Evolutionary conservation across 2,888 invertebrate genomes (phyloP).

Genomic region (Sepioteuthis lessoniana): DNA sequence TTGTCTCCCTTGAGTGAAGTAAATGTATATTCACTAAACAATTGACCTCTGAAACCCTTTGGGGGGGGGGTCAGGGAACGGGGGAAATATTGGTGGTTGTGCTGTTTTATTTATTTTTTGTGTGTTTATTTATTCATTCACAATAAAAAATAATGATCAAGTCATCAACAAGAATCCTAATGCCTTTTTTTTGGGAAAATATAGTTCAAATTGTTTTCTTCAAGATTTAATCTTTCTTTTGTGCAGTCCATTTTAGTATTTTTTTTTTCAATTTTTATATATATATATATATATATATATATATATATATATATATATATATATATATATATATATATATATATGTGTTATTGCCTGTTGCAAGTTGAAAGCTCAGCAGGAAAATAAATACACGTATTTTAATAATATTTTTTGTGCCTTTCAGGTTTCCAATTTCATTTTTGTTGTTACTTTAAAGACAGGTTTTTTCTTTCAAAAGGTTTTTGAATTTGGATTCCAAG

Average conservation of each 20-base stretch:
- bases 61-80: not conserved
- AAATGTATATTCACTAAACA: not conserved
- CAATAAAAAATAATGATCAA: conserved; percentile 33
- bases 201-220: not conserved
- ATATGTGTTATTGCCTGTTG: not conserved
- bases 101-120: not conserved
- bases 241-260: not conserved
- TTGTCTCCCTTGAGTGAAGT: not conserved
- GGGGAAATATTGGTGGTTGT: not conserved
- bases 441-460: not conserved
- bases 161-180: not conserved
- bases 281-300: no score
- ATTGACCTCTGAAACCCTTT: not conserved
- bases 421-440: not conserved
- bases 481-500: not conserved
- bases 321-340: no score
- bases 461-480: not conserved
- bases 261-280: not conserved
- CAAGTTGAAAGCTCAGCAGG: not conserved
- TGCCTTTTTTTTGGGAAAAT: not conserved
- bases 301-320: no score
- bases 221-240: not conserved
- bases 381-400: not conserved
- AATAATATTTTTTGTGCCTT: not conserved
- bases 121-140: not conserved